These are phyloP conservation scores for Penaeus monodon DNA, from an alignment of 2,888 invertebrate species.

Conservation along the genomic window DNA sequence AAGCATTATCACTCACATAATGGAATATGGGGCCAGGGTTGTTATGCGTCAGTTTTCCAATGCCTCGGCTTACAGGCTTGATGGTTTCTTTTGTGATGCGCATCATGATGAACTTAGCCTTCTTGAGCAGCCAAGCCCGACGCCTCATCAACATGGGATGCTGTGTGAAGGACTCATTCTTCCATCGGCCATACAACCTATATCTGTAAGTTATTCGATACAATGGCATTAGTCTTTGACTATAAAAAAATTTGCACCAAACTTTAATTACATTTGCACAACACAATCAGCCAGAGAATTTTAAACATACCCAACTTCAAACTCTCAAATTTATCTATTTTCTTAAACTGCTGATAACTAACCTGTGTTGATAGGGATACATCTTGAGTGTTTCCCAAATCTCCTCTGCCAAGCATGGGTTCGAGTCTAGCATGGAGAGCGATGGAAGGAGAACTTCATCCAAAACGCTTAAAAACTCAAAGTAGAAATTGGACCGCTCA, in stretches of 20 bases:
- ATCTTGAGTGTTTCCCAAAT: slow-evolving; percentile 90
- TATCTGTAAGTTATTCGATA: slow-evolving; percentile 75
- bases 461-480: slow-evolving; percentile 85
- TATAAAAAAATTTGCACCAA: too few relatives aligned
- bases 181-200: slow-evolving; percentile 92
- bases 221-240: not conserved
- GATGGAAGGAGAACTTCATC: slow-evolving; percentile 92
- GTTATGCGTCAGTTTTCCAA: slow-evolving; percentile 96
- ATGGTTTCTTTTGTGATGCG: slow-evolving; percentile 98
- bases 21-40: slow-evolving; percentile 96
- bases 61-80: slow-evolving; percentile 93
- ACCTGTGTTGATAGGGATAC: slow-evolving; percentile 81
- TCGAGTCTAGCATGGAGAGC: slow-evolving; percentile 90
- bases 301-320: too few relatives aligned
- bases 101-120: slow-evolving; percentile 96
- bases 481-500: slow-evolving; percentile 74
- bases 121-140: slow-evolving; percentile 87
- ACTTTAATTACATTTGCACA: too few relatives aligned
- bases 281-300: too few relatives aligned
- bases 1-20: slow-evolving; percentile 78
- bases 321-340: too few relatives aligned
- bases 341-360: not conserved
- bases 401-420: slow-evolving; percentile 96
- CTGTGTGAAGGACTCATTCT: slow-evolving; percentile 85
- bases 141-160: slow-evolving; percentile 88